These are phyloP conservation scores for Montifringilla adamsi DNA, from an alignment of 2,113 vertebrate genomes.

Conservation along the genomic window DNA sequence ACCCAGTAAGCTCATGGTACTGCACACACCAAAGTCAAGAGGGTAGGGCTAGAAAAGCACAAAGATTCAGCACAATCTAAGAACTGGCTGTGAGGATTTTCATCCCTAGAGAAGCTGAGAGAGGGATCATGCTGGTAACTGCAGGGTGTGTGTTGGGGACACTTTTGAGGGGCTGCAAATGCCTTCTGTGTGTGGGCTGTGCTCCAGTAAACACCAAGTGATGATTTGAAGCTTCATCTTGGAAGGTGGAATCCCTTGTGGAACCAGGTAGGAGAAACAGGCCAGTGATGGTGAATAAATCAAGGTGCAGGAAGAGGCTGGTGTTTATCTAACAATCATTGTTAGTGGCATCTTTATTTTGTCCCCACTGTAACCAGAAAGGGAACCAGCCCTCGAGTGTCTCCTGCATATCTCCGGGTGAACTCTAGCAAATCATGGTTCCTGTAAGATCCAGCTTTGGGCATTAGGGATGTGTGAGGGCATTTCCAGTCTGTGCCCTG, in stretches of 20 bases:
- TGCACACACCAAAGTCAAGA: not conserved
- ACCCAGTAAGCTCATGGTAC: not conserved
- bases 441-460: not conserved
- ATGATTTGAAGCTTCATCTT: not conserved
- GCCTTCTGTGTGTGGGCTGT: not conserved
- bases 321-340: not conserved
- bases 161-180: not conserved
- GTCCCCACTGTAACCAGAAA: not conserved
- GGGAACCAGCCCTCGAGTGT: not conserved
- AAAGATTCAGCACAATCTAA: fast-evolving
- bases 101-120: not conserved
- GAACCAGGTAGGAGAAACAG: not conserved
- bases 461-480: fast-evolving
- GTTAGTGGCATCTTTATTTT: not conserved
- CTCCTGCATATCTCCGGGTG: not conserved
- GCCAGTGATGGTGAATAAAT: not conserved
- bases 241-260: not conserved
- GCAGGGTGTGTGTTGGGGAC: not conserved
- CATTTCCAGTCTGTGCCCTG: not conserved
- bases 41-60: not conserved
- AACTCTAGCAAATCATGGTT: fast-evolving
- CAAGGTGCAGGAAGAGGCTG: not conserved
- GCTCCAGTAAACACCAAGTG: not conserved
- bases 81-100: not conserved
- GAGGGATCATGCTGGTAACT: not conserved